These are phyloP conservation scores for Platyrinchus mystaceus DNA, from an alignment of 2,797 vertebrate species.

Conservation along the genomic window DNA sequence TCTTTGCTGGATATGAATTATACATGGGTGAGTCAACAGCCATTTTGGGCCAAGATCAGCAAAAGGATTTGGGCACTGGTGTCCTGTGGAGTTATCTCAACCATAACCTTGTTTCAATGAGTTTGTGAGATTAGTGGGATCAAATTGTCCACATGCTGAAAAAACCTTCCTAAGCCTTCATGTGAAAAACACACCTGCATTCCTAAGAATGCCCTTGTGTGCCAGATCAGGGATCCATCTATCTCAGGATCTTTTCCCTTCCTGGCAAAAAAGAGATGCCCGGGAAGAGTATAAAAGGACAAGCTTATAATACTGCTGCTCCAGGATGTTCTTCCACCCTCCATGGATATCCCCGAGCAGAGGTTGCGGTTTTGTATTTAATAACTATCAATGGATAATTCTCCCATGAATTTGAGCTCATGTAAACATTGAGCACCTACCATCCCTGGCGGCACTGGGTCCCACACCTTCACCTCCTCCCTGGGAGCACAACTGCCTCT, in stretches of 20 bases:
- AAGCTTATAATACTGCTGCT: conserved; percentile 34
- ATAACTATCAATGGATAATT: conserved; percentile 60
- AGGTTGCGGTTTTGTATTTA: conserved; percentile 37
- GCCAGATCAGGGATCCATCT: conserved; percentile 45
- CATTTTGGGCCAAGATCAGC: neutral
- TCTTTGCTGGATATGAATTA: neutral
- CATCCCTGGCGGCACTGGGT: neutral
- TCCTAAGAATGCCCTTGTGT: neutral
- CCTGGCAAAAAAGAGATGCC: conserved; percentile 39
- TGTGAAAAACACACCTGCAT: conserved; percentile 1
- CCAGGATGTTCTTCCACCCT: conserved; percentile 45
- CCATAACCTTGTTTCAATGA: neutral
- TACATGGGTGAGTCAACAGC: neutral
- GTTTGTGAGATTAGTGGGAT: fast-evolving
- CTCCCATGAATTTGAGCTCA: neutral
- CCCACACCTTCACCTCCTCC: conserved; percentile 1
- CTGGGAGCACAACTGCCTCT: conserved; percentile 12
- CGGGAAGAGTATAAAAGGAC: conserved; percentile 37
- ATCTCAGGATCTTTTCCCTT: conserved; percentile 52
- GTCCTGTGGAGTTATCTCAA: neutral
- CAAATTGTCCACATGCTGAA: neutral
- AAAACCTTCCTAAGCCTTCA: neutral
- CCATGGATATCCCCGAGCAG: conserved; percentile 50
- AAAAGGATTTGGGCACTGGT: neutral
- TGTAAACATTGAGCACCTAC: conserved; percentile 28